Evolutionary conservation across 2,113 vertebrate species (phyloP), one percentile per base, ranked within the genome.

Genomic region (Galbula dea): DNA sequence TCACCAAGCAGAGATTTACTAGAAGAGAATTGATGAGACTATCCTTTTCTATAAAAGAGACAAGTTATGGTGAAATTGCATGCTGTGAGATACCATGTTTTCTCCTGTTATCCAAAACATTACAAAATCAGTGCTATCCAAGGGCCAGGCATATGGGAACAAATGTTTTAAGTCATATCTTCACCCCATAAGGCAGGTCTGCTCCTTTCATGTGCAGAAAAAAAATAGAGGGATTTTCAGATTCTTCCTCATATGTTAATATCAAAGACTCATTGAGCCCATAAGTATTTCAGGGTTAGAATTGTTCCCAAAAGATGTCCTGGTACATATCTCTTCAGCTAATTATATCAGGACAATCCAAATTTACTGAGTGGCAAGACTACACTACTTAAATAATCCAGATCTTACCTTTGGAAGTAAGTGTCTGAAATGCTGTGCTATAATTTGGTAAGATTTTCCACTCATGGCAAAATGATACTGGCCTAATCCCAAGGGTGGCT

Each of bases 381-480:
- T 52, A 43, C 13, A 41, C 29, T 48, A 77, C n/a, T 52, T 48
- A 52, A 61, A 68, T 37, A 57, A 68, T 24, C 32, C 29, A 80
- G 48, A 59, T 84, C 90, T 95, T 96, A 98, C 98, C 97, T 98
- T 98, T 72, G 98, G 98, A 59, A 98, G 81, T 26, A 98, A 94
- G 61, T 95, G 93, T 29, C 79, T 95, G 88, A 98, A 98, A 95
- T 97, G 95, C 20, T 97, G 95, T 32, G 61, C 59, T 94, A 98
- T 45, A 46, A 95, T 93, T 74, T 98, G 95, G 36, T 98, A 98
- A 15, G 98, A 97, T 74, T 95, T 96, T 83, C 98, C 98, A 87
- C 37, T 98, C 94, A 98, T 93, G 41, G 97, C 98, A 97, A 98
- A 98, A 93, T 98, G 97, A 66, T 97, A 98, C 72, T 75, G 92